Evolutionary conservation across 2,797 vertebrate genomes (phyloP).

Genomic region (Oreortyx pictus): DNA sequence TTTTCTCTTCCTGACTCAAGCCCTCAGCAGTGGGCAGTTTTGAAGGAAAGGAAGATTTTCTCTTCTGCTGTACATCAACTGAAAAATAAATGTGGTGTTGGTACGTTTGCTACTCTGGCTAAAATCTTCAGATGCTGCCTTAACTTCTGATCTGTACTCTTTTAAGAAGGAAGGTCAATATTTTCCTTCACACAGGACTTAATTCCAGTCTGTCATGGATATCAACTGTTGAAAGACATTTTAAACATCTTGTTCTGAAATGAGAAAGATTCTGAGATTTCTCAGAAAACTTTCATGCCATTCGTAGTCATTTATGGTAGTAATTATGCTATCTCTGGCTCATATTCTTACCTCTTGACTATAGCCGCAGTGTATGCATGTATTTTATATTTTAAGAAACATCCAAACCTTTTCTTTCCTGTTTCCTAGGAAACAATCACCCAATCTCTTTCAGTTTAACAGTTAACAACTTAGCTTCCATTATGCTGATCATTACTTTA

Average conservation of each 20-base stretch:
- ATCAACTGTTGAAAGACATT: neutral
- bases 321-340: neutral
- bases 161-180: neutral
- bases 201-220: neutral
- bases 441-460: neutral
- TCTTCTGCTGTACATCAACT: neutral
- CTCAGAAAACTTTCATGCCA: neutral
- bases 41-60: neutral
- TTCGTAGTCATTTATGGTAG: neutral
- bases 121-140: neutral
- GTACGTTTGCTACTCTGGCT: neutral
- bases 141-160: neutral
- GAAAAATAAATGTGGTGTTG: neutral
- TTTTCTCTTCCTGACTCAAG: neutral
- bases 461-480: constrained; percentile 1
- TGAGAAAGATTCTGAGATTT: neutral
- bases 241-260: neutral
- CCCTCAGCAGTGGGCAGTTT: neutral
- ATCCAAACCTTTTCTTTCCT: constrained; percentile 13
- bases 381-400: constrained; percentile 40
- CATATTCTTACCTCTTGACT: neutral
- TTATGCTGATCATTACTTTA: neutral
- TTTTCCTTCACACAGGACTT: neutral
- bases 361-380: neutral
- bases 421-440: constrained; percentile 54